Conservation (phyloP, 2,888 invertebrate species). For the Nephrotoma flavescens region DNA sequence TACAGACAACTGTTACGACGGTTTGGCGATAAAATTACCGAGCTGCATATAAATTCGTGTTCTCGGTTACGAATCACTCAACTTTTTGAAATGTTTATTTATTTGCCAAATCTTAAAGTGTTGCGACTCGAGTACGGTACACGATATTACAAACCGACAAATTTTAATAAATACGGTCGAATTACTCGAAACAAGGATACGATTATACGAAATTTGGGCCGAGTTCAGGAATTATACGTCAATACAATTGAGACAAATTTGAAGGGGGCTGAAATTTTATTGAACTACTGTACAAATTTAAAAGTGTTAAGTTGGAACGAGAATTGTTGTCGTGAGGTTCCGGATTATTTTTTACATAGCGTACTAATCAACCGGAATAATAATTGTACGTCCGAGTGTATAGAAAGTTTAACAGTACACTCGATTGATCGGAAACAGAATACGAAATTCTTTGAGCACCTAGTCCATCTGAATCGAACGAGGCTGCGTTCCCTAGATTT, state of each 20-base stretch:
- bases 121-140: neutral
- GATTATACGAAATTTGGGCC: neutral
- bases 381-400: neutral
- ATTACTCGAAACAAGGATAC: neutral
- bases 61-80: neutral
- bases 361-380: neutral
- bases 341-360: neutral
- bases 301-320: neutral
- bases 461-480: neutral
- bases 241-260: neutral
- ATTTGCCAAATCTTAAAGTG: neutral
- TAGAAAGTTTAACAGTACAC: neutral
- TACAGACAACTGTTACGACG: neutral
- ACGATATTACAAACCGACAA: neutral
- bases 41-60: neutral
- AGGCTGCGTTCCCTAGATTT: neutral
- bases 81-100: neutral
- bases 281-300: neutral
- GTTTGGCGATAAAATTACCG: neutral
- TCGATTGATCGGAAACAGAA: neutral
- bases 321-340: neutral
- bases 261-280: neutral
- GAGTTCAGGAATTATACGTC: neutral
- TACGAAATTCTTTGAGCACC: neutral
- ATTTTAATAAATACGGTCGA: neutral